A percentile compares a stretch with the other conserved stretches of the same genome.
These are phyloP conservation scores for Lepidurus apus DNA, from an alignment of 1,140 invertebrate genomes.

Conservation along the genomic window DNA sequence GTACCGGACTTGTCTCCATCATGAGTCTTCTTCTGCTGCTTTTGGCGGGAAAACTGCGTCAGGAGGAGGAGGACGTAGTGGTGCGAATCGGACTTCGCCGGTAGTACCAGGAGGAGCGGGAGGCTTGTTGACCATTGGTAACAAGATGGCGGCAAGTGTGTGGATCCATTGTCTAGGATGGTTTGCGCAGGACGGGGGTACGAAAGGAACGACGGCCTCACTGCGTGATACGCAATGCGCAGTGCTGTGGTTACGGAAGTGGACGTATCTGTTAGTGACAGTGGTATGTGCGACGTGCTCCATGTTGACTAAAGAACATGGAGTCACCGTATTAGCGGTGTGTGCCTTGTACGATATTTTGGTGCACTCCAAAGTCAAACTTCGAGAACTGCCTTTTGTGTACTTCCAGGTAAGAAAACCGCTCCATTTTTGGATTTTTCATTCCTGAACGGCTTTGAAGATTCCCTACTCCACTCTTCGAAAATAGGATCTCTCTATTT, in stretches of 20 bases:
- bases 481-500: too few species aligned
- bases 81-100: background rate
- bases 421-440: background rate
- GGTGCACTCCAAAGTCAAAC: slow-evolving; percentile 43
- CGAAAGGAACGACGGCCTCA: background rate
- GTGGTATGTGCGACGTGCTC: slow-evolving; percentile 59
- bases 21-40: background rate
- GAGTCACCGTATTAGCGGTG: slow-evolving; percentile 80
- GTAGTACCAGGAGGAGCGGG: background rate
- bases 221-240: slow-evolving; percentile 41
- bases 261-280: slow-evolving; percentile 50
- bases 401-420: slow-evolving; percentile 38
- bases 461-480: background rate
- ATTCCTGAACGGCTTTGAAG: background rate
- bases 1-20: background rate
- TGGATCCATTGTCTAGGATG: slow-evolving; percentile 37
- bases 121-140: background rate
- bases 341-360: slow-evolving; percentile 72
- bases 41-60: background rate
- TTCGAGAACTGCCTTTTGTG: slow-evolving; percentile 34
- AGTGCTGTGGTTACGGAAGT: slow-evolving; percentile 41
- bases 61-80: background rate
- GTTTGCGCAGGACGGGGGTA: slow-evolving; percentile 43
- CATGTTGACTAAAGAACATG: slow-evolving; percentile 85
- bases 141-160: background rate